phyloP scores from a whole-genome alignment of 1,140 invertebrate species.

The Cyphomyrmex costatus region DNA sequence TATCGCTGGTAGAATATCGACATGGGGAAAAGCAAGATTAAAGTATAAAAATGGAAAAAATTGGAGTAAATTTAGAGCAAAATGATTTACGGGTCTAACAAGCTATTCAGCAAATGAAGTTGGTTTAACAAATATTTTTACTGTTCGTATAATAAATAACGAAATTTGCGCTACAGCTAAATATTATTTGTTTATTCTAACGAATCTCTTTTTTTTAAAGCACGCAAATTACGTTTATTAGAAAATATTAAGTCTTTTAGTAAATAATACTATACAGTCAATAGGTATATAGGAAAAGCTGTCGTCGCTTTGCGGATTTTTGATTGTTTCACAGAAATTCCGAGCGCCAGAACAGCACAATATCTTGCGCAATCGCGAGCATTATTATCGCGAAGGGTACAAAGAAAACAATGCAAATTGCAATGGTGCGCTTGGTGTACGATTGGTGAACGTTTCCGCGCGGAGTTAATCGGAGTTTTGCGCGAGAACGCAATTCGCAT shows the following conservation, averaged over 20 bases:
- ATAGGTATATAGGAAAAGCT: background rate
- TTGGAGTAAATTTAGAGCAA: background rate
- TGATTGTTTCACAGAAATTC: no score
- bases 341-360: background rate
- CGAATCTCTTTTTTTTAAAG: background rate
- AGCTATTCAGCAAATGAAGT: background rate
- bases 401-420: slow-evolving; percentile 11
- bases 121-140: background rate
- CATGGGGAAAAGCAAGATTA: background rate
- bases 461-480: background rate
- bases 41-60: background rate
- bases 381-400: slow-evolving; percentile 5
- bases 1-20: background rate
- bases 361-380: background rate
- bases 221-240: background rate
- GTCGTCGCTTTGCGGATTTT: background rate
- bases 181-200: background rate
- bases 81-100: background rate
- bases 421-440: background rate
- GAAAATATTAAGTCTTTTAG: background rate
- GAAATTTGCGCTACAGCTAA: background rate
- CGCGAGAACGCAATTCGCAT: slow-evolving; percentile 5
- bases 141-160: background rate
- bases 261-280: background rate
- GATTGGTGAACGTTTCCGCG: background rate